phyloP scores from a whole-genome alignment of 2,888 invertebrate species.

The Tiliacea aurago region DNA sequence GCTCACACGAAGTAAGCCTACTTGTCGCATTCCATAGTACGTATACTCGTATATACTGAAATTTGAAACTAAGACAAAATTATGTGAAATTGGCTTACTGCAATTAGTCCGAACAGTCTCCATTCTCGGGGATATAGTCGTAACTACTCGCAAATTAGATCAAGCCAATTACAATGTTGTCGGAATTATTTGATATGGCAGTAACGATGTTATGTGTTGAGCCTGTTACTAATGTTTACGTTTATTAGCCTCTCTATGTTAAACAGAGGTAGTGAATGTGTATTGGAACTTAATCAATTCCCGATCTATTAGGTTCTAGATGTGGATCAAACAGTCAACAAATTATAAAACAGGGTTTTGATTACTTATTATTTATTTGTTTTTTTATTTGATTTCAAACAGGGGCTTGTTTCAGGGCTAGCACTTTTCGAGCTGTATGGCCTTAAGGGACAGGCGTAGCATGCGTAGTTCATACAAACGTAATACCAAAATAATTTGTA shows the following conservation, averaged over 20 bases:
- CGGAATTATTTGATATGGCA: constrained; percentile 49
- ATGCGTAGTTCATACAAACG: too few species aligned
- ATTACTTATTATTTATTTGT: too few species aligned
- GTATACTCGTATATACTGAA: constrained; percentile 5
- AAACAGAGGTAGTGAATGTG: neutral
- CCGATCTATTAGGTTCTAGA: neutral
- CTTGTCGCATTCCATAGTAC: constrained; percentile 36
- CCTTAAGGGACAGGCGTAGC: too few species aligned
- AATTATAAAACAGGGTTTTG: neutral
- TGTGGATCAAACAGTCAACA: neutral
- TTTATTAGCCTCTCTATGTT: constrained; percentile 12
- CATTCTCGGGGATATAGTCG: constrained; percentile 19
- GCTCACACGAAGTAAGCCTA: constrained; percentile 22
- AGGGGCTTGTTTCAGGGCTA: too few species aligned
- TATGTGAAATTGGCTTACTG: constrained; percentile 57
- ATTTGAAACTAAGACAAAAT: constrained; percentile 55
- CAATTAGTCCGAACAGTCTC: constrained; percentile 43
- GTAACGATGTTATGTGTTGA: constrained; percentile 32
- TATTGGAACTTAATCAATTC: constrained; percentile 17
- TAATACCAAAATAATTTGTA: too few species aligned
- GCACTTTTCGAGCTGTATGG: too few species aligned
- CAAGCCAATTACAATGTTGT: constrained; percentile 45
- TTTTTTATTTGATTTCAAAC: too few species aligned
- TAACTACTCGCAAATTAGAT: constrained; percentile 48
- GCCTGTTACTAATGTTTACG: constrained; percentile 29